phyloP scores from a whole-genome alignment of 1,140 invertebrate genomes.

The Solenopsis invicta region DNA sequence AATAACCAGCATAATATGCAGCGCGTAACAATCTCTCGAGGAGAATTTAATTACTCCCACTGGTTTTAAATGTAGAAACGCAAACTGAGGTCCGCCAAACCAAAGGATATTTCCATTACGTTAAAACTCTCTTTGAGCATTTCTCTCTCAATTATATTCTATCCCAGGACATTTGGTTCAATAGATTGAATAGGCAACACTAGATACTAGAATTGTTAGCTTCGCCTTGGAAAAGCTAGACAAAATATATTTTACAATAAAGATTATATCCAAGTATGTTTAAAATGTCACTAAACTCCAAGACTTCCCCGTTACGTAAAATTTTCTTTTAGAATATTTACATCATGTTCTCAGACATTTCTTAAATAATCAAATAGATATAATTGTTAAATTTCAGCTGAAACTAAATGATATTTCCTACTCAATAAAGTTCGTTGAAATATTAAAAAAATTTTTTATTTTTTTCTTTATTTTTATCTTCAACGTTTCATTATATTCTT shows the following conservation, averaged over 20 bases:
- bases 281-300: background rate
- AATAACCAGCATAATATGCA: constrained; percentile 55
- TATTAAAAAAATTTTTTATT: background rate
- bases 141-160: constrained; percentile 48
- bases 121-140: constrained; percentile 52
- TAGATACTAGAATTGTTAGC: constrained; percentile 10
- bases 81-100: constrained; percentile 35
- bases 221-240: background rate
- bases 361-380: background rate
- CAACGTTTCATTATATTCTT: constrained; percentile 8
- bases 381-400: background rate
- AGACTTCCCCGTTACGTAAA: background rate
- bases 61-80: constrained; percentile 45
- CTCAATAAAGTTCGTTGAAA: background rate
- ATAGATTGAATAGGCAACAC: constrained; percentile 26
- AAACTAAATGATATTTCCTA: background rate
- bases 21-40: constrained; percentile 37
- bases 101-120: constrained; percentile 55
- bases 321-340: background rate
- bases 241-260: background rate
- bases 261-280: background rate
- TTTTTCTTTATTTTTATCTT: background rate
- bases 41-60: constrained; percentile 60
- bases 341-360: background rate
- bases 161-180: background rate